Evolutionary conservation across 2,888 invertebrate genomes (phyloP).

Genomic region (Laothoe populi): DNA sequence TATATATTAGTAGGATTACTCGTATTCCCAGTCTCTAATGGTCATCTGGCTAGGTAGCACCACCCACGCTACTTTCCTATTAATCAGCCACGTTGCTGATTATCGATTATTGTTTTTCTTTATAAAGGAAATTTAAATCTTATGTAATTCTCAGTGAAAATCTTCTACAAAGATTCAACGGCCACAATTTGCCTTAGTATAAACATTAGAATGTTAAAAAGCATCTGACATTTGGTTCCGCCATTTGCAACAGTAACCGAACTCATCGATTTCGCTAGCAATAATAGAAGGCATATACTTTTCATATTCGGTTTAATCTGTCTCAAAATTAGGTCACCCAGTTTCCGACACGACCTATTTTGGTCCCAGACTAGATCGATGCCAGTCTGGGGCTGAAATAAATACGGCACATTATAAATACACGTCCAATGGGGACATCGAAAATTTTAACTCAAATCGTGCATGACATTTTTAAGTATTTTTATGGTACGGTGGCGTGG

Average conservation of each 20-base stretch:
- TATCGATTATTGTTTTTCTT: no score
- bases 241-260: background rate
- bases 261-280: conserved; percentile 4
- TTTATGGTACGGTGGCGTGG: background rate
- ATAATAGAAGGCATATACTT: conserved; percentile 16
- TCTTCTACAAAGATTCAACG: no score
- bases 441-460: background rate
- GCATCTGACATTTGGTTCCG: background rate
- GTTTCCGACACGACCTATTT: conserved; percentile 72
- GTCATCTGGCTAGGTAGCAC: no score
- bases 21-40: no score
- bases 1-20: no score
- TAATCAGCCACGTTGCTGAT: no score
- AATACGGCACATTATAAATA: conserved; percentile 10
- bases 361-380: conserved; percentile 23
- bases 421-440: background rate
- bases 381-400: conserved; percentile 12
- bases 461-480: no score
- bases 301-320: conserved; percentile 81
- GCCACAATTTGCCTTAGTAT: no score
- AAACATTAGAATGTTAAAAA: background rate
- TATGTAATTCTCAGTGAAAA: no score
- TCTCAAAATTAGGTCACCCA: conserved; percentile 80
- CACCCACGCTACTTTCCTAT: no score
- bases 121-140: no score